Evolutionary conservation across 2,888 invertebrate species (phyloP).

Genomic region (Philereme transversata): DNA sequence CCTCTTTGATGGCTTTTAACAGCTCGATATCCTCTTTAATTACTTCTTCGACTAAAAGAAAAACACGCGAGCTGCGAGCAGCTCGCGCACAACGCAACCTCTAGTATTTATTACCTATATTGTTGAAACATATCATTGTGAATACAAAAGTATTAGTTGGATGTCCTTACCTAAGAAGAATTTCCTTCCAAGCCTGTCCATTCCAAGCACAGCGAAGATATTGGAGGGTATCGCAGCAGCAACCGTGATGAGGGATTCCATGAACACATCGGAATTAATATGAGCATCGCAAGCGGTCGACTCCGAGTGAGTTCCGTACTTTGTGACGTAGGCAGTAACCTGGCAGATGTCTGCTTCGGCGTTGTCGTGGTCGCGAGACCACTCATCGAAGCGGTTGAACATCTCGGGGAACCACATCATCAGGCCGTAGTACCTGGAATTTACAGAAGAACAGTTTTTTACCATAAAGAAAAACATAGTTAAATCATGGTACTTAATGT

Average conservation of each 20-base stretch:
- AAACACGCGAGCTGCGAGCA: no score
- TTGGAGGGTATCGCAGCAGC: conserved; percentile 94
- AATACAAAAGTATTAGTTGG: background rate
- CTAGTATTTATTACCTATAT: no score
- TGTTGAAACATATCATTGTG: no score
- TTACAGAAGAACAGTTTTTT: background rate
- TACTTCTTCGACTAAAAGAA: no score
- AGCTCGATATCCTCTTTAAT: no score
- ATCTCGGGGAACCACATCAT: conserved; percentile 99
- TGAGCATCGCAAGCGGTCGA: conserved; percentile 86
- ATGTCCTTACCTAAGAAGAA: conserved; percentile 88
- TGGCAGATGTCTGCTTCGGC: conserved; percentile 88
- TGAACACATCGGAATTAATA: conserved; percentile 91
- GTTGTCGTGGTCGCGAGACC: conserved; percentile 86
- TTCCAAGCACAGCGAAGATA: conserved; percentile 91
- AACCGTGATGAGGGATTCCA: conserved; percentile 93
- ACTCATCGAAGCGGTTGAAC: conserved; percentile 95
- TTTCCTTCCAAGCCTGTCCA: conserved; percentile 94
- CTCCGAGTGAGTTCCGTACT: conserved; percentile 85
- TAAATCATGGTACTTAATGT: no score
- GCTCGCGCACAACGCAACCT: no score
- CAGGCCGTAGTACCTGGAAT: conserved; percentile 92
- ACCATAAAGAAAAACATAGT: no score
- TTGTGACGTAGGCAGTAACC: conserved; percentile 90
- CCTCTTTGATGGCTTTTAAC: no score